Conservation (phyloP, 1,140 invertebrate species). For the Camponotus pennsylvanicus region DNA sequence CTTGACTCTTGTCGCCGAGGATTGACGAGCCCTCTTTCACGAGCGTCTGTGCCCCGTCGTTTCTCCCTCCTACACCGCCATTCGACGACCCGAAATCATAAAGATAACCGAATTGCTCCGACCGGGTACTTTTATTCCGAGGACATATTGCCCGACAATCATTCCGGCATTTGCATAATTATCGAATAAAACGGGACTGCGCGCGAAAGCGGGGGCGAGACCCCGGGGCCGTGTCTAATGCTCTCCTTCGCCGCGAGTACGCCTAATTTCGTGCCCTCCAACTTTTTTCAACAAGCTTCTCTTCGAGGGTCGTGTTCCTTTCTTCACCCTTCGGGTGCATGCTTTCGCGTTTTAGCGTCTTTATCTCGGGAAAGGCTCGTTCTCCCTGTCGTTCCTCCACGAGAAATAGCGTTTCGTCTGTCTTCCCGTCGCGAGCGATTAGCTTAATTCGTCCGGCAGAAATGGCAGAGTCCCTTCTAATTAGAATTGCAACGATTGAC, state of each 20-base stretch:
- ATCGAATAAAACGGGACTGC: conserved; percentile 83
- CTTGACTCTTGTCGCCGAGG: conserved; percentile 71
- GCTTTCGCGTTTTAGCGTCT: conserved; percentile 2
- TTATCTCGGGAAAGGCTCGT: neutral
- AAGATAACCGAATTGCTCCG: conserved; percentile 85
- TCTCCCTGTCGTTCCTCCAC: conserved; percentile 21
- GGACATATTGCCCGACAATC: conserved; percentile 86
- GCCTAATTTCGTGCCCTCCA: conserved; percentile 80
- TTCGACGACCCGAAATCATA: conserved; percentile 80
- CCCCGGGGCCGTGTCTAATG: conserved; percentile 58
- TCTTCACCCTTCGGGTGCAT: neutral
- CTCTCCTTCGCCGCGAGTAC: conserved; percentile 69
- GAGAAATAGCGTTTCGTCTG: conserved; percentile 31
- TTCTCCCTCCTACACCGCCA: conserved; percentile 62
- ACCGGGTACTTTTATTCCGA: conserved; percentile 82
- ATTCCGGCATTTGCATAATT: conserved; percentile 86
- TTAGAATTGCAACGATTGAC: conserved; percentile 78
- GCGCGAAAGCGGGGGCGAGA: conserved; percentile 43
- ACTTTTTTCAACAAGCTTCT: conserved; percentile 66
- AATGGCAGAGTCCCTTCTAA: conserved; percentile 80
- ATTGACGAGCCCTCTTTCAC: conserved; percentile 37
- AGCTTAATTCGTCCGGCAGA: conserved; percentile 77
- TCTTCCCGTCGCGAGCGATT: conserved; percentile 69
- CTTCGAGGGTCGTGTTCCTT: conserved; percentile 59
- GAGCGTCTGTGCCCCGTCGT: neutral